Evolutionary conservation across 2,797 vertebrate species (phyloP).

Genomic region (Alca torda): DNA sequence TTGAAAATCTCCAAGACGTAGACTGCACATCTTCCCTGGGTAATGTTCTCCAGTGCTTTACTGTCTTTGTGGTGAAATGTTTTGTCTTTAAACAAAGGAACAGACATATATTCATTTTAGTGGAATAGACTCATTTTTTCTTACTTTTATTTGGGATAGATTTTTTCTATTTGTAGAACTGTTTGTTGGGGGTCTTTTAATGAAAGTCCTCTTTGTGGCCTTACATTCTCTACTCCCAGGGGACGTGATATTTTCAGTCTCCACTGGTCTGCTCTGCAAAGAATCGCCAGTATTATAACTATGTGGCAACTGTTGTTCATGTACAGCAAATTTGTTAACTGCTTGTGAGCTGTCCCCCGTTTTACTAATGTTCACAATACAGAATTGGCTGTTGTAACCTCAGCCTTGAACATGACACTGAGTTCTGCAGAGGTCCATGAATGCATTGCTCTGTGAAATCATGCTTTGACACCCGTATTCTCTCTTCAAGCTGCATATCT

Average conservation of each 20-base stretch:
- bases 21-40: background rate
- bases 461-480: background rate
- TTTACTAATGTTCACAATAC: background rate
- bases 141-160: background rate
- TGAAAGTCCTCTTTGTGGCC: background rate
- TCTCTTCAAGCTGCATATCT: background rate
- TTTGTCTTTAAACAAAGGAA: background rate
- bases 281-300: background rate
- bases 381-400: background rate
- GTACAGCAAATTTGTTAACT: background rate
- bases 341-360: background rate
- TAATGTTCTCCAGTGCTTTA: background rate
- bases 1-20: background rate
- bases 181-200: background rate
- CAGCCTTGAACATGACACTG: background rate
- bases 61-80: background rate
- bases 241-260: background rate
- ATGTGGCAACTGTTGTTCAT: background rate
- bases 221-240: background rate
- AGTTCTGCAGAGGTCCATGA: background rate
- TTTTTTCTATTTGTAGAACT: background rate
- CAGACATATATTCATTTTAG: background rate
- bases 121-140: background rate
- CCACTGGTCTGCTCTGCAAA: background rate
- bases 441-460: background rate